Percentiles rank a stretch among this genome's conserved stretches.
phyloP scores from a whole-genome alignment of 2,113 vertebrate species.

The Myxocyprinus asiaticus region DNA sequence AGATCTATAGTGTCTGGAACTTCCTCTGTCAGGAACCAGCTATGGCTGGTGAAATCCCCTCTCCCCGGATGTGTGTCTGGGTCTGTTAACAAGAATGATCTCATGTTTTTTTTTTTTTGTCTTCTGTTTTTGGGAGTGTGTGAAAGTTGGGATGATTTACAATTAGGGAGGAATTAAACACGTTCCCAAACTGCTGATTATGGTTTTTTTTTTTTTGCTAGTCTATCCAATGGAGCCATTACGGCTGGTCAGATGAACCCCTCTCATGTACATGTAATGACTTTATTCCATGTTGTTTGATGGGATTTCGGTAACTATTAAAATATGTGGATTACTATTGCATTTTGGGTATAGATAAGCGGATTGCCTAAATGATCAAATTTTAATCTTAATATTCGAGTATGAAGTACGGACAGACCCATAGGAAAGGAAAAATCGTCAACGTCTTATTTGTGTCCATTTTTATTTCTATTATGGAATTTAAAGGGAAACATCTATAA shows the following conservation, averaged over 20 bases:
- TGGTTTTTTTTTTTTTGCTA: neutral
- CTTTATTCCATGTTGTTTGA: neutral
- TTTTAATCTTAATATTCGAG: too few relatives aligned
- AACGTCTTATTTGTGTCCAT: too few relatives aligned
- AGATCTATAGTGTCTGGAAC: neutral
- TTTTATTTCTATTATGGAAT: too few relatives aligned
- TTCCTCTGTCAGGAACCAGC: slow-evolving; percentile 11
- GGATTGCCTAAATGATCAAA: too few relatives aligned
- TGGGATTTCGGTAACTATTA: neutral
- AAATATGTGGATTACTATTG: too few relatives aligned
- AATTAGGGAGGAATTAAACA: slow-evolving; percentile 8
- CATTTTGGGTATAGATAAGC: too few relatives aligned
- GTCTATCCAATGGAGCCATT: neutral
- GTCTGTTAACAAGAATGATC: neutral
- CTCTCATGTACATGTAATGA: neutral
- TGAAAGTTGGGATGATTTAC: slow-evolving; percentile 7
- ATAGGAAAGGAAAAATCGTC: too few relatives aligned
- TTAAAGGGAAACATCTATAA: too few relatives aligned
- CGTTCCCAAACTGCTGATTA: slow-evolving; percentile 4
- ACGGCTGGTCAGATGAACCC: neutral
- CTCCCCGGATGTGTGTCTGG: neutral
- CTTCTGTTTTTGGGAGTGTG: neutral
- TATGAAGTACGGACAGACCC: too few relatives aligned
- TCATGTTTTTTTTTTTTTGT: neutral
- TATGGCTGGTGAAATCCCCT: slow-evolving; percentile 23